Percentiles rank a stretch among this genome's conserved stretches.
Conservation (phyloP, 1,140 invertebrate genomes). For the Centruroides sculpturatus region DNA sequence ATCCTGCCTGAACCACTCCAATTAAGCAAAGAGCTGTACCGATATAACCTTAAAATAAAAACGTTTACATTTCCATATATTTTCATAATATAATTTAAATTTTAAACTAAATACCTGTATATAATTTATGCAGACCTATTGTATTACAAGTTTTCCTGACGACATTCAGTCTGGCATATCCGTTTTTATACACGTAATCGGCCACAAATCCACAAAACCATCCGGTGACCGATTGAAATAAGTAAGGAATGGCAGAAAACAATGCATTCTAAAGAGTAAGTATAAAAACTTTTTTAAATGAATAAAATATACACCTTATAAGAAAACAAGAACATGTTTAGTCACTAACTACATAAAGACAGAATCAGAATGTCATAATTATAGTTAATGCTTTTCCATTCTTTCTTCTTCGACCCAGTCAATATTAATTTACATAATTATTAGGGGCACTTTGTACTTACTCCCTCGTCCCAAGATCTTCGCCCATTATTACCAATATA, state of each 20-base stretch:
- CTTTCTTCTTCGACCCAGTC: too few species aligned
- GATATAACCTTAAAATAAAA: slow-evolving; percentile 12
- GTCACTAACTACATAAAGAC: too few species aligned
- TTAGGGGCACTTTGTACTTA: too few species aligned
- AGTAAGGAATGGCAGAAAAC: slow-evolving; percentile 40
- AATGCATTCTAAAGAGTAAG: slow-evolving; percentile 40
- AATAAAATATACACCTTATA: not conserved
- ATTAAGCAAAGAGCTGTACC: slow-evolving; percentile 13
- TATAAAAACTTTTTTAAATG: not conserved
- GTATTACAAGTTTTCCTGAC: slow-evolving; percentile 18
- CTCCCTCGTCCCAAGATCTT: too few species aligned
- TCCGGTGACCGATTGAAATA: slow-evolving; percentile 36
- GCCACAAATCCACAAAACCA: slow-evolving; percentile 33
- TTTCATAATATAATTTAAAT: too few species aligned
- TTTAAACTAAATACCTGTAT: too few species aligned
- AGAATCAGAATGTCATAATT: too few species aligned
- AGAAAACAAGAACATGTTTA: too few species aligned
- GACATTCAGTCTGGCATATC: slow-evolving; percentile 3
- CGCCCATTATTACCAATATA: too few species aligned
- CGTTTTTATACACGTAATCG: slow-evolving; percentile 27
- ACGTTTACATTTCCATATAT: too few species aligned
- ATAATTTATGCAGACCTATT: slow-evolving; percentile 8
- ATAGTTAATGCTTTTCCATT: too few species aligned
- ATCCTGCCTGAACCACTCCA: slow-evolving; percentile 9
- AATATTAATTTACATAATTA: too few species aligned